phyloP scores from a whole-genome alignment of 2,797 vertebrate genomes.

The Peromyscus melanophrys region DNA sequence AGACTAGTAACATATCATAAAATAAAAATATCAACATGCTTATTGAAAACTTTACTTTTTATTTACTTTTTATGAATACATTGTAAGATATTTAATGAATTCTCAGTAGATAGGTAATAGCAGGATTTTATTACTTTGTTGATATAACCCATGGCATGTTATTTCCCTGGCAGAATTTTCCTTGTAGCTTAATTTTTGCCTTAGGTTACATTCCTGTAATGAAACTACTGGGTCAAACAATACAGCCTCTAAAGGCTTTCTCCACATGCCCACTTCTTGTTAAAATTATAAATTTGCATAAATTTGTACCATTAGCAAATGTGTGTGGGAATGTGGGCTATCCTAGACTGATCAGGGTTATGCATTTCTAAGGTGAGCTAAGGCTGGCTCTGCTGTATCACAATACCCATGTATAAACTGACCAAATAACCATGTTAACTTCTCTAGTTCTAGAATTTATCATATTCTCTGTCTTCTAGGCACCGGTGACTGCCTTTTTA shows the following conservation, averaged over 20 bases:
- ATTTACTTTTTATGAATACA: not conserved
- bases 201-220: slow-evolving; percentile 39
- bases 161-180: slow-evolving; percentile 36
- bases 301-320: not conserved
- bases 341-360: not conserved
- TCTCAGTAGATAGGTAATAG: not conserved
- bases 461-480: not conserved
- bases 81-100: slow-evolving; percentile 5
- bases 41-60: not conserved
- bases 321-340: not conserved
- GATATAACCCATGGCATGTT: not conserved
- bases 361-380: not conserved
- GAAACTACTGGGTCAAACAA: not conserved
- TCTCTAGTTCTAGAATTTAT: not conserved
- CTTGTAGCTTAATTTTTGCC: not conserved
- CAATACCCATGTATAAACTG: no score
- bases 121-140: slow-evolving; percentile 43
- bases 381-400: not conserved
- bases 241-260: not conserved
- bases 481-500: not conserved
- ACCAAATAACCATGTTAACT: not conserved
- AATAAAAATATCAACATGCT: not conserved
- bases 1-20: not conserved
- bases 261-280: not conserved
- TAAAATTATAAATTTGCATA: not conserved